phyloP scores from a whole-genome alignment of 2,888 invertebrate species.

The Nomada ruficornis region DNA sequence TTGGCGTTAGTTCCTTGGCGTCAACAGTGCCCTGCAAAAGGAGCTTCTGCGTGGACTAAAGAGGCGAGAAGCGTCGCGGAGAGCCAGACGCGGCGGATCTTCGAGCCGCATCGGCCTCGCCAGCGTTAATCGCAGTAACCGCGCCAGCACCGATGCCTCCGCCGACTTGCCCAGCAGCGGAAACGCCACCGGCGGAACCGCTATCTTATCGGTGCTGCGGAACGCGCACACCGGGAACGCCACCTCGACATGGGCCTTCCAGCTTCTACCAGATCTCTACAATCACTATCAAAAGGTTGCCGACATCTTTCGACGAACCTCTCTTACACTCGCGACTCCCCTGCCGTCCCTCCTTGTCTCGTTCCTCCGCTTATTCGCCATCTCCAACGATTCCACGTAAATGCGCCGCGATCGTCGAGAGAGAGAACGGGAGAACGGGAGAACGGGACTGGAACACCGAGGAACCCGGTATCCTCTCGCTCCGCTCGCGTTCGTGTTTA shows the following conservation, averaged over 20 bases:
- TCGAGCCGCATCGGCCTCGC: background rate
- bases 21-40: constrained; percentile 82
- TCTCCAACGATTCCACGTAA: too few species aligned
- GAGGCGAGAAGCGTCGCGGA: constrained; percentile 72
- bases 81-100: constrained; percentile 33
- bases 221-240: constrained; percentile 61
- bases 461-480: too few species aligned
- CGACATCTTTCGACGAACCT: constrained; percentile 44
- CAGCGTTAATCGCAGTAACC: background rate
- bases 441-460: too few species aligned
- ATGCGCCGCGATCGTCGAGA: too few species aligned
- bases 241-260: constrained; percentile 91
- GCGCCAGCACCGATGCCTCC: background rate
- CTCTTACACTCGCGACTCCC: background rate
- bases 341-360: too few species aligned
- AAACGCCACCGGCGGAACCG: background rate
- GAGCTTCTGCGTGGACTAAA: constrained; percentile 82
- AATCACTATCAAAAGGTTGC: constrained; percentile 93
- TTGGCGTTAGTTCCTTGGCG: constrained; percentile 79
- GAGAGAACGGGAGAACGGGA: too few species aligned
- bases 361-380: too few species aligned
- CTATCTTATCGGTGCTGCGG: constrained; percentile 30
- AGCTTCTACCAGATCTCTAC: constrained; percentile 93
- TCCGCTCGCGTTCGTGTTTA: background rate
- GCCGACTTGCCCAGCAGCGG: background rate